A percentile compares a stretch with the other conserved stretches of the same genome.
Evolutionary conservation across 2,888 invertebrate genomes (phyloP).

Genomic region (Stratiomys singularior): DNA sequence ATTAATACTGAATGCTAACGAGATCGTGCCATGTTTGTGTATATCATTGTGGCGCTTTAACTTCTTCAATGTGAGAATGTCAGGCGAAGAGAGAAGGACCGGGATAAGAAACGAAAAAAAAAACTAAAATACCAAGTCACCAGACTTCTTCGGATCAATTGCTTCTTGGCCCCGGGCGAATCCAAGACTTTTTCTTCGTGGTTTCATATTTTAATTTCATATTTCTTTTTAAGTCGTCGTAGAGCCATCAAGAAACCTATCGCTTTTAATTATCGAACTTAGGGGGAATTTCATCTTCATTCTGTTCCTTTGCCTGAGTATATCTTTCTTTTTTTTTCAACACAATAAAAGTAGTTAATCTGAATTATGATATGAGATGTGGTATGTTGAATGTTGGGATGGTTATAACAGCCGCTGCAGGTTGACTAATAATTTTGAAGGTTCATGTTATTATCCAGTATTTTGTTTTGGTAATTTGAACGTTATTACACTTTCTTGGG

Average conservation of each 20-base stretch:
- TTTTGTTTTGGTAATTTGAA: constrained; percentile 43
- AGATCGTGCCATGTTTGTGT: constrained; percentile 50
- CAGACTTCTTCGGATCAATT: not conserved
- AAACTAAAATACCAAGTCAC: not conserved
- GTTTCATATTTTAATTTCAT: constrained; percentile 30
- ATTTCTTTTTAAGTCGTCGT: constrained; percentile 34
- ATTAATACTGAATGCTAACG: constrained; percentile 52
- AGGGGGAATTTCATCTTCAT: constrained; percentile 45
- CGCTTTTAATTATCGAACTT: constrained; percentile 47
- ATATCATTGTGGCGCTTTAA: constrained; percentile 46
- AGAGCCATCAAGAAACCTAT: constrained; percentile 42
- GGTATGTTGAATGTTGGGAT: not conserved
- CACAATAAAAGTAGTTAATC: constrained; percentile 29
- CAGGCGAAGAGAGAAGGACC: not conserved
- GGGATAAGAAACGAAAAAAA: not conserved
- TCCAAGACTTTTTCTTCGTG: constrained; percentile 24
- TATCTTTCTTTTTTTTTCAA: no score
- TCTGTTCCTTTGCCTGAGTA: not conserved
- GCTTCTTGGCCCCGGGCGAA: constrained; percentile 31
- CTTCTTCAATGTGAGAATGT: constrained; percentile 24
- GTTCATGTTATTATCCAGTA: constrained; percentile 27
- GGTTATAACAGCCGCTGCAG: constrained; percentile 6
- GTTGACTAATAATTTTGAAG: constrained; percentile 42
- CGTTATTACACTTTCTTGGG: constrained; percentile 38
- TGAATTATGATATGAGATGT: constrained; percentile 36